phyloP scores from a whole-genome alignment of 2,888 invertebrate species.

The Chromoteleia sp. region DNA sequence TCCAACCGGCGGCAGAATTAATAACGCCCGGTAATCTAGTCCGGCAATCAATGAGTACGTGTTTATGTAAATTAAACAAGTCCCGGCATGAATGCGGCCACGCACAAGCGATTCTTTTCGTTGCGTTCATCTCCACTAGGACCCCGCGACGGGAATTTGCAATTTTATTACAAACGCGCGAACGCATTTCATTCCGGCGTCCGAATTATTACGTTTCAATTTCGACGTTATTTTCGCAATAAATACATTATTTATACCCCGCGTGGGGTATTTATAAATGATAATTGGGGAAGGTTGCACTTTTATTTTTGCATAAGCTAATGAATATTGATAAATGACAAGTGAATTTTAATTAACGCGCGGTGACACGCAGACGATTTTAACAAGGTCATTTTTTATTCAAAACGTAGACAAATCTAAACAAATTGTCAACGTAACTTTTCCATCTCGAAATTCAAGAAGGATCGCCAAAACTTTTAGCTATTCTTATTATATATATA shows the following conservation, averaged over 20 bases:
- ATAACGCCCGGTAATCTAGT: slow-evolving; percentile 79
- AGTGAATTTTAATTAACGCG: slow-evolving; percentile 1
- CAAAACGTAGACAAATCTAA: neutral
- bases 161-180: slow-evolving; percentile 67
- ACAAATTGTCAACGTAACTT: neutral
- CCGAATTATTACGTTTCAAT: slow-evolving; percentile 52
- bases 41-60: slow-evolving; percentile 82
- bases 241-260: slow-evolving; percentile 41
- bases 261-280: slow-evolving; percentile 21
- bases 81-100: slow-evolving; percentile 76
- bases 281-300: slow-evolving; percentile 13
- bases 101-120: slow-evolving; percentile 76
- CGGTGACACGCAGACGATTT: neutral
- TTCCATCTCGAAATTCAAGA: too few species aligned
- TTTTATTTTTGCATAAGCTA: slow-evolving; percentile 12
- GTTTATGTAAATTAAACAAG: slow-evolving; percentile 83
- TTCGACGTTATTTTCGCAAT: slow-evolving; percentile 38
- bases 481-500: too few species aligned
- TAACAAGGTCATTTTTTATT: neutral
- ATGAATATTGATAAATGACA: slow-evolving; percentile 24
- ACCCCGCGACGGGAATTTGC: slow-evolving; percentile 71
- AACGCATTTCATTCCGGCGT: slow-evolving; percentile 44
- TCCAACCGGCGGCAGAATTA: slow-evolving; percentile 78
- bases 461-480: too few species aligned
- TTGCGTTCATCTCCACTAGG: slow-evolving; percentile 65